phyloP scores from a whole-genome alignment of 37 sponge, comb jelly and placozoan species.

The Cliona cf. orientalis region DNA sequence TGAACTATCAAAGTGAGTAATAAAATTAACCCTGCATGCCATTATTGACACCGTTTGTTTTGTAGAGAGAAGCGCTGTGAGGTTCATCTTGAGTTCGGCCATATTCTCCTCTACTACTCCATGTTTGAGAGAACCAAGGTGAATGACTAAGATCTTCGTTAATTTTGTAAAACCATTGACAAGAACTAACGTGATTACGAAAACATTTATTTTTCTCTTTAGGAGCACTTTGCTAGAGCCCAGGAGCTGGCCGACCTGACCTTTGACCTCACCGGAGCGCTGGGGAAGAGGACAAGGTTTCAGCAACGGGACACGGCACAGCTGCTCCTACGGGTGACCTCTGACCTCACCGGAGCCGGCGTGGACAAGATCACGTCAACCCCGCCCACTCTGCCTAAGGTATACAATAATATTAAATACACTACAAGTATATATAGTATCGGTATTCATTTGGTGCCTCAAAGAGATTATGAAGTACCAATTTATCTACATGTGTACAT shows the following conservation, averaged over 20 bases:
- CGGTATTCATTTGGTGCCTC: too few species aligned
- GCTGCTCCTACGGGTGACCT: conserved; percentile 62
- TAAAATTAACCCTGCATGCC: too few species aligned
- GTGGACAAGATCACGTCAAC: neutral
- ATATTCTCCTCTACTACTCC: conserved; percentile 56
- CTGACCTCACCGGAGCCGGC: neutral
- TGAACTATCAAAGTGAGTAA: neutral
- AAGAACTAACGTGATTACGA: neutral
- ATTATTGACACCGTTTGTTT: too few species aligned
- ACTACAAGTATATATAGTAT: too few species aligned
- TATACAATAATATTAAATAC: too few species aligned
- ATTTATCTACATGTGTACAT: too few species aligned
- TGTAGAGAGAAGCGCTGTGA: conserved; percentile 30
- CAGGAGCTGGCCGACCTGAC: conserved; percentile 17
- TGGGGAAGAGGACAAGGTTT: conserved; percentile 90
- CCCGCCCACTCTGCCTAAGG: neutral
- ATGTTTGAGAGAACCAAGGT: conserved; percentile 63
- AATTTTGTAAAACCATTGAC: neutral
- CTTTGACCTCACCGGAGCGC: conserved; percentile 58
- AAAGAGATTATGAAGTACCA: too few species aligned
- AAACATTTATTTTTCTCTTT: neutral
- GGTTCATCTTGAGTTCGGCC: conserved; percentile 69
- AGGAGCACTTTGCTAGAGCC: conserved; percentile 60
- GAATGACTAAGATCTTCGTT: neutral
- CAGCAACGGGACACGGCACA: conserved; percentile 84